phyloP scores from a whole-genome alignment of 2,113 vertebrate genomes.

The Petromus typicus region DNA sequence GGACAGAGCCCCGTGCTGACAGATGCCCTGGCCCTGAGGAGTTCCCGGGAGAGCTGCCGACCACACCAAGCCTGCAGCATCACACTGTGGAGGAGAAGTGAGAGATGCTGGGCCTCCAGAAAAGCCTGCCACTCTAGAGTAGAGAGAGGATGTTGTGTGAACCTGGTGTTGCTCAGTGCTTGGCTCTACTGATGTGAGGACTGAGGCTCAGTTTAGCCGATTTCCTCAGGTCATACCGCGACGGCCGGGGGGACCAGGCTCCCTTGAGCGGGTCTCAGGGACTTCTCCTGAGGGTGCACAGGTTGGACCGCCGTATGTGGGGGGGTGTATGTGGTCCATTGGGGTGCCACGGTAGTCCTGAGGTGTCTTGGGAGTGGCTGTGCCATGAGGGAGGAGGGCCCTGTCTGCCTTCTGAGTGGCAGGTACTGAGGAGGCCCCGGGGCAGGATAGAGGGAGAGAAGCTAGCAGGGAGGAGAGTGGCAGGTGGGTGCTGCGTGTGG shows the following conservation, averaged over 20 bases:
- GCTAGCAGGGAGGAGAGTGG: too few relatives aligned
- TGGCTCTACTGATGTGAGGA: not conserved
- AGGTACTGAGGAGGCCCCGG: too few relatives aligned
- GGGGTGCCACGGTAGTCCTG: not conserved
- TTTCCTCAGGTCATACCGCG: not conserved
- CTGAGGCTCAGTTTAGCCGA: not conserved
- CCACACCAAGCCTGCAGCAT: not conserved
- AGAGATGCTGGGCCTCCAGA: not conserved
- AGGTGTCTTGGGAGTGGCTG: not conserved
- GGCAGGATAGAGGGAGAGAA: too few relatives aligned
- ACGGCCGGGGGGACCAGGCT: not conserved
- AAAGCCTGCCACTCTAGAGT: not conserved
- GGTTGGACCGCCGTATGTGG: not conserved
- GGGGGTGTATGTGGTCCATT: too few relatives aligned
- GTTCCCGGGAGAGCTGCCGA: not conserved
- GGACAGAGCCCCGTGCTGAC: not conserved
- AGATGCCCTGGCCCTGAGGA: accelerated
- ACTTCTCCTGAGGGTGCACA: not conserved
- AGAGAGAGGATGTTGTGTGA: not conserved
- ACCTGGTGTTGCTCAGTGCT: not conserved
- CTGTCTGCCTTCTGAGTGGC: not conserved
- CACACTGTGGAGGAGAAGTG: not conserved
- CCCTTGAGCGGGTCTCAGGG: not conserved
- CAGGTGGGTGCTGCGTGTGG: not conserved
- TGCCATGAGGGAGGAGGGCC: accelerated